Conservation (phyloP, 2,797 vertebrate species). For the Amazona ochrocephala region DNA sequence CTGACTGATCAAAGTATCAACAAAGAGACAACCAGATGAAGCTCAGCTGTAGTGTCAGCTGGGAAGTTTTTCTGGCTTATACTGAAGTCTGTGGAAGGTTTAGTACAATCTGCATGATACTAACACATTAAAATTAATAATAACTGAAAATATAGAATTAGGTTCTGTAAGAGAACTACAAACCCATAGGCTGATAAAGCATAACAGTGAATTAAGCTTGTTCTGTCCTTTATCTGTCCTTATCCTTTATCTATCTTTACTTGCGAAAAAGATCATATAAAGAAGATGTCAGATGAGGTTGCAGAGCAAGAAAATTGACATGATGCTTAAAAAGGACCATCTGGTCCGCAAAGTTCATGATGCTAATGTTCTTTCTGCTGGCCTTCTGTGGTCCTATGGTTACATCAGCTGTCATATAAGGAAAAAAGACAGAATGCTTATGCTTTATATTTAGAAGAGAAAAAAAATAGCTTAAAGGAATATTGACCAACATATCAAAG, state of each 20-base stretch:
- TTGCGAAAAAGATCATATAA: neutral
- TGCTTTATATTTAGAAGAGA: neutral
- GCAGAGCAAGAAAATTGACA: neutral
- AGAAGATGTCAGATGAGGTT: neutral
- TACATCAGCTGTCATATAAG: neutral
- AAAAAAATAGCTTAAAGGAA: neutral
- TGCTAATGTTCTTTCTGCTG: neutral
- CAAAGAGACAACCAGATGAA: neutral
- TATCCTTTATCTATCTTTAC: neutral
- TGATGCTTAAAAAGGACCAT: neutral
- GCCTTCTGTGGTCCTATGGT: neutral
- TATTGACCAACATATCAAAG: neutral
- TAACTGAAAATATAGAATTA: neutral
- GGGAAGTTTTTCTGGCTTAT: neutral
- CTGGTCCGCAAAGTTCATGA: neutral
- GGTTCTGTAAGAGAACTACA: neutral
- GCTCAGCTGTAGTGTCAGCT: neutral
- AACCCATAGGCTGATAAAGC: neutral
- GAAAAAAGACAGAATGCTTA: neutral
- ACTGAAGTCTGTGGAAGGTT: neutral
- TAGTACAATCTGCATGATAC: neutral
- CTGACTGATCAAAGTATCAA: conserved; percentile 22
- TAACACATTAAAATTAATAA: neutral
- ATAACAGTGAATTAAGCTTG: neutral
- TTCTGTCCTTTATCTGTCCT: neutral